These are phyloP conservation scores for Tachuris rubrigastra DNA, from an alignment of 2,113 vertebrate species.

Conservation along the genomic window DNA sequence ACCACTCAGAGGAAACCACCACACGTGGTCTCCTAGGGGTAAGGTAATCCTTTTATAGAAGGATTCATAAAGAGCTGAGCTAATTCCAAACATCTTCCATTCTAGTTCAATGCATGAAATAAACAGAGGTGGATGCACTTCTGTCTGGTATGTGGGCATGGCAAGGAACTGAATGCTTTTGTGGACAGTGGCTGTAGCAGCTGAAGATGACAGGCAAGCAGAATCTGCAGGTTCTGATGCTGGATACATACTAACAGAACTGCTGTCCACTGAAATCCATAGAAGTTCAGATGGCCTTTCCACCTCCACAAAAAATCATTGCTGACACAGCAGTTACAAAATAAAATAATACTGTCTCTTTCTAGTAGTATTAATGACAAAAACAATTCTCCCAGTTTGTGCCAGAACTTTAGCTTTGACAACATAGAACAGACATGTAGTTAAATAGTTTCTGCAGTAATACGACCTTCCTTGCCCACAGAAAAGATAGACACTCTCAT, in stretches of 20 bases:
- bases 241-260: background rate
- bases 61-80: background rate
- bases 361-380: background rate
- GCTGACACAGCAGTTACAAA: background rate
- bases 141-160: background rate
- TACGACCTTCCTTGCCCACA: background rate
- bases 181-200: background rate
- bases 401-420: background rate
- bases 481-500: rapidly evolving
- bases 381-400: background rate
- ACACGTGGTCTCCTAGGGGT: background rate
- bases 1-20: background rate
- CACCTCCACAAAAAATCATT: background rate
- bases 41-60: constrained; percentile 46
- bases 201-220: background rate
- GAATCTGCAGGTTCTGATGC: background rate
- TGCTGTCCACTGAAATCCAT: background rate
- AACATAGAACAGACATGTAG: background rate
- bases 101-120: background rate
- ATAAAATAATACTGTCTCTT: background rate
- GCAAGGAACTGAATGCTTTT: background rate
- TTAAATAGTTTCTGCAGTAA: background rate
- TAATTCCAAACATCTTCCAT: constrained; percentile 18
- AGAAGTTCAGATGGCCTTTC: background rate
- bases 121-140: background rate